A percentile compares a stretch with the other conserved stretches of the same genome.
Conservation (phyloP, 2,113 vertebrate genomes). For the Pogonocichla stellata region DNA sequence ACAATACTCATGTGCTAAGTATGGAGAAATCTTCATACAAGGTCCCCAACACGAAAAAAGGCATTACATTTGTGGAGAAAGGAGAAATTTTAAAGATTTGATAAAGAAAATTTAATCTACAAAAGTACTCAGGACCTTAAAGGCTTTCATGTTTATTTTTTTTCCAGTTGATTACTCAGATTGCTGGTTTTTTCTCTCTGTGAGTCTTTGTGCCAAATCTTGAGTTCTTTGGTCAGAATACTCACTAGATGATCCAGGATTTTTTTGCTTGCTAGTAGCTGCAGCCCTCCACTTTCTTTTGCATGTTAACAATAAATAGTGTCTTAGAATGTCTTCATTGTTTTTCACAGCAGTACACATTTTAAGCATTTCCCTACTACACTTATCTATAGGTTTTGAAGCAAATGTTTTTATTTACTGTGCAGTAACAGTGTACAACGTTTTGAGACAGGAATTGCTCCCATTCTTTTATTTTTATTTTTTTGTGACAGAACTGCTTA, state of each 20-base stretch:
- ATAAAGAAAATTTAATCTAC: background rate
- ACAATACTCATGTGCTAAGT: background rate
- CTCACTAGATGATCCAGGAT: background rate
- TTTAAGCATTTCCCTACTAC: background rate
- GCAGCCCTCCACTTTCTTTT: background rate
- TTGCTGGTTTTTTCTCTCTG: background rate
- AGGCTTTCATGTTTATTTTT: background rate
- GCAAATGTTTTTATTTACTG: background rate
- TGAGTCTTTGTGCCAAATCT: background rate
- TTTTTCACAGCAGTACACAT: background rate
- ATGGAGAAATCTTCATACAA: background rate
- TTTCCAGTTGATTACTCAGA: background rate
- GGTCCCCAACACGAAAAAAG: background rate
- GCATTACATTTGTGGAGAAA: background rate
- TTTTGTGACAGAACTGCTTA: background rate
- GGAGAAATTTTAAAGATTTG: background rate
- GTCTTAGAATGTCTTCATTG: background rate
- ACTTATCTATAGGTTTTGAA: background rate
- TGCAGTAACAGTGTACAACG: background rate
- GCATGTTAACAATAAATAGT: background rate
- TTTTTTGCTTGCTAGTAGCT: background rate
- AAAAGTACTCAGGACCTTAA: background rate
- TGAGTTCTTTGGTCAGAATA: background rate
- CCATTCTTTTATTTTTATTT: accelerated
- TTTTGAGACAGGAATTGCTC: background rate